Conservation (phyloP, 2,888 invertebrate genomes). For the Chrysina gloriosa region DNA sequence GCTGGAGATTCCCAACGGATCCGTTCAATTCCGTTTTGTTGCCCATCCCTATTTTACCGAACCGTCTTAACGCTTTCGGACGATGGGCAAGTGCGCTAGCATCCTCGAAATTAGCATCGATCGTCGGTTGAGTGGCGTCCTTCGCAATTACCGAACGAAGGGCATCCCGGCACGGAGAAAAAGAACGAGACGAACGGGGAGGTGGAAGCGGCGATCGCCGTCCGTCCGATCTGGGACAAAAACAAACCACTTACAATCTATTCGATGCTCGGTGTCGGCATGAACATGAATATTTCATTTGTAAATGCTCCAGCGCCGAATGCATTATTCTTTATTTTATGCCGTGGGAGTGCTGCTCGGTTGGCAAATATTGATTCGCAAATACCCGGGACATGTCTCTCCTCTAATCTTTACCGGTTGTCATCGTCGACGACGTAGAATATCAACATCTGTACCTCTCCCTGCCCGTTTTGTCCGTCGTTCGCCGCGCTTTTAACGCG, state of each 20-base stretch:
- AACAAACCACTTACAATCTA: constrained; percentile 27
- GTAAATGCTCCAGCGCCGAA: constrained; percentile 4
- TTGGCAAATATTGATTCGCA: constrained; percentile 57
- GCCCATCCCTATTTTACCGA: no score
- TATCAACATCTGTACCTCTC: no score
- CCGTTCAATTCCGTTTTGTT: no score
- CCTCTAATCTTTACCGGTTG: constrained; percentile 41
- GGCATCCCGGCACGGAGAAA: no score
- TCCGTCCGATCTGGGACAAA: not conserved
- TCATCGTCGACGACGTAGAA: no score
- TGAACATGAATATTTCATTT: constrained; percentile 27
- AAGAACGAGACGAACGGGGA: not conserved
- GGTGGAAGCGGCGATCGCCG: not conserved
- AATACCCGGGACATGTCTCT: constrained; percentile 53
- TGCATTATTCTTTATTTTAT: constrained; percentile 7
- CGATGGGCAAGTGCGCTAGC: no score
- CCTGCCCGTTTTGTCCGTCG: not conserved
- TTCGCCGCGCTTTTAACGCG: not conserved
- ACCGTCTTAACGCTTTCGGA: no score
- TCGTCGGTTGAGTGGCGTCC: not conserved
- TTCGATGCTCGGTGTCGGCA: constrained; percentile 9
- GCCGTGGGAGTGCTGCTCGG: no score
- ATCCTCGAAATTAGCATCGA: constrained; percentile 7
- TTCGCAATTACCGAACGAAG: constrained; percentile 15
- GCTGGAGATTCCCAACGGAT: no score